Evolutionary conservation across 2,797 vertebrate genomes (phyloP), one percentile per base, ranked within the genome.

Genomic region (Botia almorhae): DNA sequence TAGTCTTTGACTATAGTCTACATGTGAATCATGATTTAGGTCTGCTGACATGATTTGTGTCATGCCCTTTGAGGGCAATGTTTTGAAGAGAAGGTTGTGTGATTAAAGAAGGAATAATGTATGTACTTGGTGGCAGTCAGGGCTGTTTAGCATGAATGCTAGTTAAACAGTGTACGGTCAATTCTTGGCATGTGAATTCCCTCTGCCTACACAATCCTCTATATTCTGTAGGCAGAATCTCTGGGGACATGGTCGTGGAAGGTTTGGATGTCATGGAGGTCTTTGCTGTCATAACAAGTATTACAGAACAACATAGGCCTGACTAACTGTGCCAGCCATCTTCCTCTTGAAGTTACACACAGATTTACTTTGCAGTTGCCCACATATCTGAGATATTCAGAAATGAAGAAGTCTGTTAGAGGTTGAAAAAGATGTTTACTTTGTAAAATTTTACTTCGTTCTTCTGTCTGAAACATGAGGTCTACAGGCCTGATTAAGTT

Each of bases 271-370:
- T 39, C 7, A 19, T 33, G 65, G 26, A 26, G 21, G 26, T 19
- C 29, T 76, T 16, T 46, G 79, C 79, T 69, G 67, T 36, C 75
- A 55, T 85, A 84, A 81, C 79, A 78, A 82, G 83, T 60, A 71
- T 84, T 78, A 74, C 67, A 71, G 67, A 69, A 39, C 56, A 13
- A 50, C 79, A 23, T 56, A 36, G 39, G 36, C 81, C 11, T 2
- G 43, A 29, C 14, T 26, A 43, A 43, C 69, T 5, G 14, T 50
- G 60, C 50, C 75, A n/a, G 55, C 68, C 77, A 73, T 55, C 46
- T 82, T 84, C 81, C 78, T 72, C 8, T 85, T 87, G 85, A 36
- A 17, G 7, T 36, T 14, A 51, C 3, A 13, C 50, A 51, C 7
- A 64, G 8, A n/a, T 64, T 64, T 10, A 39, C 16, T 7, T 33